These are phyloP conservation scores for Prosapia bicincta DNA, from an alignment of 2,888 invertebrate species.

Conservation along the genomic window DNA sequence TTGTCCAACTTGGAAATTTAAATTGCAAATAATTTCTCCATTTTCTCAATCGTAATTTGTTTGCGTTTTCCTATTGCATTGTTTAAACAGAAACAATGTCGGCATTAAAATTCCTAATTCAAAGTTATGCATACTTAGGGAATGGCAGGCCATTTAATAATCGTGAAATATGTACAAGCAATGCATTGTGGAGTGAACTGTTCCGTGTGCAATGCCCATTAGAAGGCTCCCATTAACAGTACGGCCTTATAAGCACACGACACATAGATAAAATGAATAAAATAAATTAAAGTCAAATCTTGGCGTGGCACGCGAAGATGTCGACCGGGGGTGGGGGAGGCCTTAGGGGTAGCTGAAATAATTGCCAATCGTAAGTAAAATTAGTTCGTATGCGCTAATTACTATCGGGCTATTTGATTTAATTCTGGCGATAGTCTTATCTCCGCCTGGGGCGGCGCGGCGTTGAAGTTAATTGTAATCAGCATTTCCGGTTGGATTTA, in stretches of 20 bases:
- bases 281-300: conserved; percentile 2
- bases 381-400: not conserved
- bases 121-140: not conserved
- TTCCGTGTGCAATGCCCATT: not conserved
- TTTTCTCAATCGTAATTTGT: not conserved
- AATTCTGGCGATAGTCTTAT: not conserved
- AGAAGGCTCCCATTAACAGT: not conserved
- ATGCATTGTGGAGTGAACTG: not conserved
- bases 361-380: not conserved
- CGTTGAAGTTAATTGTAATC: not conserved
- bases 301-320: not conserved
- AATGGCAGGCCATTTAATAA: not conserved
- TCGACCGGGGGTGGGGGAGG: not conserved
- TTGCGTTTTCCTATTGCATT: not conserved
- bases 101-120: not conserved
- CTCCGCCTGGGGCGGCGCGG: not conserved
- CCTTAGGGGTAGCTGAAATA: not conserved
- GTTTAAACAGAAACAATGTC: not conserved
- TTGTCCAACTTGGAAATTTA: not conserved
- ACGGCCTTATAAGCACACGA: not conserved
- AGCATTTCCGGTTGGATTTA: not conserved
- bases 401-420: not conserved
- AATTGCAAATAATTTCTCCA: not conserved
- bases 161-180: not conserved
- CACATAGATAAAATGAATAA: not conserved